A percentile compares a stretch with the other conserved stretches of the same genome.
These are phyloP conservation scores for Sinopyrophorus schimmeli DNA, from an alignment of 2,888 invertebrate species.

Conservation along the genomic window DNA sequence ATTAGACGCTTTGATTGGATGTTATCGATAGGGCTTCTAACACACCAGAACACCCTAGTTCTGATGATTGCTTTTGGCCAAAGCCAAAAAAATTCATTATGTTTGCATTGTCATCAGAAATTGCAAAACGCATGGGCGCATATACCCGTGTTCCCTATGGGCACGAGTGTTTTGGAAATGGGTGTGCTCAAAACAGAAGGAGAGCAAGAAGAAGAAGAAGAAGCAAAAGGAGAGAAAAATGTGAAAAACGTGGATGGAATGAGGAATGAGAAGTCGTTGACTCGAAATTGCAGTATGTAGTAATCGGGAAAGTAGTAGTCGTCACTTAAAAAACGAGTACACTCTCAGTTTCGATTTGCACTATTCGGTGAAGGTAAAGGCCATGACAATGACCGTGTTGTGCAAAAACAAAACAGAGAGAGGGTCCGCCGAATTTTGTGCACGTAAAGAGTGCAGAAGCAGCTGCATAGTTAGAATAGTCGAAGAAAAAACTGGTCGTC, in stretches of 20 bases:
- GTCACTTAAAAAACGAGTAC: slow-evolving; percentile 44
- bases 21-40: too few relatives aligned
- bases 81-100: too few relatives aligned
- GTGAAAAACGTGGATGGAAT: slow-evolving; percentile 8
- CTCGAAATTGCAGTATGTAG: slow-evolving; percentile 40
- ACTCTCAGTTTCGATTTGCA: slow-evolving; percentile 53
- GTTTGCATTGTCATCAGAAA: too few relatives aligned
- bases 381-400: slow-evolving; percentile 52
- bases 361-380: slow-evolving; percentile 53
- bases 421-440: slow-evolving; percentile 23
- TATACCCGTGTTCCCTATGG: too few relatives aligned
- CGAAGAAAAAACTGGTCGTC: slow-evolving; percentile 27
- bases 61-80: too few relatives aligned
- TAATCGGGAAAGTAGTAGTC: slow-evolving; percentile 47
- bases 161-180: too few relatives aligned
- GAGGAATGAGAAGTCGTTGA: slow-evolving; percentile 42
- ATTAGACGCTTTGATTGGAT: too few relatives aligned
- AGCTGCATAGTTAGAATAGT: slow-evolving; percentile 25
- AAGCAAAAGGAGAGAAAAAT: background rate
- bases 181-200: too few relatives aligned
- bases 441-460: slow-evolving; percentile 20
- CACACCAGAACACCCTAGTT: too few relatives aligned
- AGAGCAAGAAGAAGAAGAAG: background rate
- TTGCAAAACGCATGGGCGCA: too few relatives aligned
- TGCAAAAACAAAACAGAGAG: slow-evolving; percentile 25